These are phyloP conservation scores for Amphilophus citrinellus DNA, from an alignment of 2,113 vertebrate species.

Conservation along the genomic window DNA sequence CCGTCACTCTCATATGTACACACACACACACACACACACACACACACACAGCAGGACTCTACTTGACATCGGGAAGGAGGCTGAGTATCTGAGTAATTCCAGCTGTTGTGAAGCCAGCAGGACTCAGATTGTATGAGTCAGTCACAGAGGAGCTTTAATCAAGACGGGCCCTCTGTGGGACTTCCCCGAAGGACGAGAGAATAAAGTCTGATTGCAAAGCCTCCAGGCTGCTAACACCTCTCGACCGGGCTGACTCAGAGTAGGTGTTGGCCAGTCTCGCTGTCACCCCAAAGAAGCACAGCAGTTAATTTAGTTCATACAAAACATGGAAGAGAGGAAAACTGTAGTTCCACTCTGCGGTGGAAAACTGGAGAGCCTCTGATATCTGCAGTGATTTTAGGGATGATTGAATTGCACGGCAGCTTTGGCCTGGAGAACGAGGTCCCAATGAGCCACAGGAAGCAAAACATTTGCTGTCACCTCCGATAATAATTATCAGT, in stretches of 20 bases:
- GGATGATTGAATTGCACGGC: slow-evolving; percentile 25
- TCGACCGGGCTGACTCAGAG: slow-evolving; percentile 22
- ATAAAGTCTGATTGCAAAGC: slow-evolving; percentile 58
- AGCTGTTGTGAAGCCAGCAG: slow-evolving; percentile 64
- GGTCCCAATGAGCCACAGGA: slow-evolving; percentile 1
- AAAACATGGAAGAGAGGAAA: slow-evolving; percentile 25
- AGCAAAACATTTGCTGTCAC: slow-evolving; percentile 4
- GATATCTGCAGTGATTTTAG: background rate
- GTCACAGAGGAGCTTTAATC: slow-evolving; percentile 66
- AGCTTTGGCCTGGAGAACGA: background rate
- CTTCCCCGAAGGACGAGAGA: slow-evolving; percentile 54
- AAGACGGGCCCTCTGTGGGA: slow-evolving; percentile 53
- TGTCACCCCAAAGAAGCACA: slow-evolving; percentile 31
- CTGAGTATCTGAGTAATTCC: slow-evolving; percentile 66
- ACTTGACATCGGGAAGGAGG: slow-evolving; percentile 31
- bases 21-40: slow-evolving; percentile 5
- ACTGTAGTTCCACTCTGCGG: background rate
- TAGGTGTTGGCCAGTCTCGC: slow-evolving; percentile 40
- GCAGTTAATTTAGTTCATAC: slow-evolving; percentile 34
- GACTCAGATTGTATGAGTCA: slow-evolving; percentile 60
- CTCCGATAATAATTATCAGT: background rate
- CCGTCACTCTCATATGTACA: slow-evolving; percentile 26
- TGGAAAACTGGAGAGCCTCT: slow-evolving; percentile 12
- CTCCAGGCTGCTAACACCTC: slow-evolving; percentile 43
- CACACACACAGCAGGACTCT: slow-evolving; percentile 26